phyloP scores from a whole-genome alignment of 2,113 vertebrate genomes.

The Scomber scombrus region DNA sequence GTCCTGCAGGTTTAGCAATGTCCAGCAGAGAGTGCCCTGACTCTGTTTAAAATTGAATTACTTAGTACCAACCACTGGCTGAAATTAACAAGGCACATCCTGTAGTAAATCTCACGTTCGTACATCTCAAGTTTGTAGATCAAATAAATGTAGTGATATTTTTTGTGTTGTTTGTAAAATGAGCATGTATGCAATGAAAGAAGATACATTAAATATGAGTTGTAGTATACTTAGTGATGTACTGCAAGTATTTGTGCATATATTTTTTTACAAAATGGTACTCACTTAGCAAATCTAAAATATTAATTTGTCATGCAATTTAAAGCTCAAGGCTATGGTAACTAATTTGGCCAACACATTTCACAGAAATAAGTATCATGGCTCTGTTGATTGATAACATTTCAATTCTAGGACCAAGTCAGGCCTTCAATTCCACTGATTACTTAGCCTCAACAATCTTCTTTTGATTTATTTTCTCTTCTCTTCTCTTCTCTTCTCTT shows the following conservation, averaged over 20 bases:
- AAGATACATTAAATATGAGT: background rate
- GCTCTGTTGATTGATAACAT: conserved; percentile 21
- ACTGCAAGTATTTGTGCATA: conserved; percentile 22
- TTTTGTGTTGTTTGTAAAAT: background rate
- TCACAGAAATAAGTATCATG: conserved; percentile 31
- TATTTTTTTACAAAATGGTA: conserved; percentile 31
- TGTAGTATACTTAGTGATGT: conserved; percentile 13
- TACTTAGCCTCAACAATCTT: background rate
- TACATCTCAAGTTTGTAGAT: conserved; percentile 3
- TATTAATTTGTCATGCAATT: conserved; percentile 43
- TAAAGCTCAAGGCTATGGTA: conserved; percentile 15
- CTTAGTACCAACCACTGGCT: conserved; percentile 22
- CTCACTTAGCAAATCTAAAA: conserved; percentile 49
- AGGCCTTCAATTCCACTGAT: conserved; percentile 5
- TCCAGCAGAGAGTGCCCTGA: conserved; percentile 74
- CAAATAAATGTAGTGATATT: background rate
- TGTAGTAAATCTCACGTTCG: conserved; percentile 3
- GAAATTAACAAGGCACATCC: background rate
- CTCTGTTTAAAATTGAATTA: conserved; percentile 45
- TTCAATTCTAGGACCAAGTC: no score
- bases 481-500: no score
- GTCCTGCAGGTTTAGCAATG: conserved; percentile 53
- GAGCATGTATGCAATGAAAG: conserved; percentile 1
- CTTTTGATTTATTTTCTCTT: no score
- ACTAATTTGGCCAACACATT: conserved; percentile 44